Evolutionary conservation across 2,888 invertebrate species (phyloP).

Genomic region (Ganaspis brasiliensis): DNA sequence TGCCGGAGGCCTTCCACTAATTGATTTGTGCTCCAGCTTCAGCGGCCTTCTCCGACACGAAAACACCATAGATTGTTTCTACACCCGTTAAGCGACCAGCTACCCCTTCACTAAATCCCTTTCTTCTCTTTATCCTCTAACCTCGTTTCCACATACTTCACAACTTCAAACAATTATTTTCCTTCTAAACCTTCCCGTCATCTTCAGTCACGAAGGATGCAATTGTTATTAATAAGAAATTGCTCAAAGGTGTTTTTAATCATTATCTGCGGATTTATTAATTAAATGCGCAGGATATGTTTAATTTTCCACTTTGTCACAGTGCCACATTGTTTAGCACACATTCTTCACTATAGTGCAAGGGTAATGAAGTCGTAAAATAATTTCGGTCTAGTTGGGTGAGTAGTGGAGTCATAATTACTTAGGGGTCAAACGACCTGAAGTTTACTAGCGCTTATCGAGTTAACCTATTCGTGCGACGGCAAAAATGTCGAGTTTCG

Average conservation of each 20-base stretch:
- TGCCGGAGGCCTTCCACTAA: constrained; percentile 73
- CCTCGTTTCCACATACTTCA: background rate
- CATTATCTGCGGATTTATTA: background rate
- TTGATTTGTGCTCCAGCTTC: constrained; percentile 76
- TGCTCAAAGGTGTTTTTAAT: too few species aligned
- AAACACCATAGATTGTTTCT: constrained; percentile 67
- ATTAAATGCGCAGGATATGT: background rate
- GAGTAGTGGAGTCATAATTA: constrained; percentile 22
- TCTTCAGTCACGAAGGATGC: too few species aligned
- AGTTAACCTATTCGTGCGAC: constrained; percentile 37
- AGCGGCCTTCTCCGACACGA: constrained; percentile 66
- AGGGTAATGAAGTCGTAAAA: constrained; percentile 27
- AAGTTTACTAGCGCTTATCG: constrained; percentile 41
- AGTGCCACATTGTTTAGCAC: too few species aligned
- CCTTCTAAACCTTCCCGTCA: background rate
- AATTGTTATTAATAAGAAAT: too few species aligned
- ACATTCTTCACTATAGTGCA: background rate
- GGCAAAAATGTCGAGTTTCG: constrained; percentile 50
- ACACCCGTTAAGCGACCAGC: constrained; percentile 60
- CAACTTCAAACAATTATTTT: background rate
- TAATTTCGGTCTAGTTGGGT: constrained; percentile 22
- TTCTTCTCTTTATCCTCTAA: constrained; percentile 46
- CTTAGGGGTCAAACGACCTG: constrained; percentile 11
- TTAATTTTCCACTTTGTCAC: background rate
- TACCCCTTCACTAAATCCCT: constrained; percentile 58